Evolutionary conservation across 2,797 vertebrate species (phyloP).

Genomic region (Loriculus beryllinus): DNA sequence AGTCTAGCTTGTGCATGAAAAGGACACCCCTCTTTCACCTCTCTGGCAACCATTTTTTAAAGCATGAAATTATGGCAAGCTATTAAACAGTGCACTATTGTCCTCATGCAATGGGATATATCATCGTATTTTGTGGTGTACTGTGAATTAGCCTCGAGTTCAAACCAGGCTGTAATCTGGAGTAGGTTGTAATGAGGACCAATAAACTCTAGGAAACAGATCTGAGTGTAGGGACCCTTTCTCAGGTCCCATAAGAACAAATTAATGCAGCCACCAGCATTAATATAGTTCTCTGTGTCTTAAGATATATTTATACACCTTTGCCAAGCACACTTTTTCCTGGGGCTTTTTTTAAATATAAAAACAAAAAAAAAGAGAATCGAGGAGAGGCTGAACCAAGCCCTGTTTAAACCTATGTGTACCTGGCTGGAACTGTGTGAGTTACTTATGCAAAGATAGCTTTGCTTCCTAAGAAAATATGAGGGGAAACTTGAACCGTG

Average conservation of each 20-base stretch:
- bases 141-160: not conserved
- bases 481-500: conserved; percentile 12
- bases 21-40: not conserved
- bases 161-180: not conserved
- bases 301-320: not conserved
- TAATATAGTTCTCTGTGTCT: not conserved
- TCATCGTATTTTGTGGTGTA: not conserved
- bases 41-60: not conserved
- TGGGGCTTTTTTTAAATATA: not conserved
- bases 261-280: not conserved
- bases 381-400: not conserved
- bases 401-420: not conserved
- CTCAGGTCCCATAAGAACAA: not conserved
- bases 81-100: not conserved
- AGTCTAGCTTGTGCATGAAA: not conserved
- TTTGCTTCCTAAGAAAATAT: conserved; percentile 54
- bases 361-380: not conserved
- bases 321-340: conserved; percentile 1
- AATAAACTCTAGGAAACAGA: not conserved
- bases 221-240: not conserved
- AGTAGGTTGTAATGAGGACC: not conserved
- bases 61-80: not conserved
- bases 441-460: conserved; percentile 35
- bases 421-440: not conserved
- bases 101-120: not conserved